These are phyloP conservation scores for Temnothorax rugatulus DNA, from an alignment of 2,888 invertebrate genomes.

Conservation along the genomic window DNA sequence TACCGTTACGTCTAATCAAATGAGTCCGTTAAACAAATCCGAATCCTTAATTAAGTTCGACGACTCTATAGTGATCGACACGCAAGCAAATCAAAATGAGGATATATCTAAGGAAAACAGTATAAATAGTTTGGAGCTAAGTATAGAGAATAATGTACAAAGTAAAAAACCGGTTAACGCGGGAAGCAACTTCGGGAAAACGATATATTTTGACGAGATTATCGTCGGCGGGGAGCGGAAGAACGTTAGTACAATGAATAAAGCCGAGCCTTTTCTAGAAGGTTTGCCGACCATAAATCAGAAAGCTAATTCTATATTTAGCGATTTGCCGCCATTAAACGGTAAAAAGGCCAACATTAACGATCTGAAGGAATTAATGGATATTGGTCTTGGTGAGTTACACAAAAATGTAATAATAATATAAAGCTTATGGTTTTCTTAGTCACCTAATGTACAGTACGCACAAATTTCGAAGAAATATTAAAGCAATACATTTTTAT, in stretches of 20 bases:
- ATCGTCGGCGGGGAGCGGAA: constrained; percentile 83
- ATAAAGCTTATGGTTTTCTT: constrained; percentile 43
- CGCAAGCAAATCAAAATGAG: constrained; percentile 79
- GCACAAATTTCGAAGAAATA: constrained; percentile 80
- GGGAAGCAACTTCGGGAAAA: constrained; percentile 81
- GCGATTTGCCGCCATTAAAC: constrained; percentile 84
- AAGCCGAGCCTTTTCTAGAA: constrained; percentile 79
- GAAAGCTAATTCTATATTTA: constrained; percentile 82
- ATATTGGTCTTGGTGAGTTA: constrained; percentile 81
- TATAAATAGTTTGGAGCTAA: constrained; percentile 78
- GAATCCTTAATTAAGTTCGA: constrained; percentile 82
- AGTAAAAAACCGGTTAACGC: constrained; percentile 77
- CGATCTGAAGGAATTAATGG: constrained; percentile 84
- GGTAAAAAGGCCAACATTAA: constrained; percentile 84
- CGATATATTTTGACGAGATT: constrained; percentile 84
- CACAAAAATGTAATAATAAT: background rate
- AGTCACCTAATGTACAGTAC: constrained; percentile 69
- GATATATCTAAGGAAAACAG: constrained; percentile 79
- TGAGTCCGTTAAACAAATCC: constrained; percentile 77
- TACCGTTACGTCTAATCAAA: constrained; percentile 71
- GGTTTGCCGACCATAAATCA: constrained; percentile 81
- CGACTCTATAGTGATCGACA: constrained; percentile 75
- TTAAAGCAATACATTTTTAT: constrained; percentile 57
- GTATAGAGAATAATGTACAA: constrained; percentile 81
- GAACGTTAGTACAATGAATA: constrained; percentile 78